phyloP scores from a whole-genome alignment of 2,797 vertebrate genomes.

The Etheostoma perlongum region DNA sequence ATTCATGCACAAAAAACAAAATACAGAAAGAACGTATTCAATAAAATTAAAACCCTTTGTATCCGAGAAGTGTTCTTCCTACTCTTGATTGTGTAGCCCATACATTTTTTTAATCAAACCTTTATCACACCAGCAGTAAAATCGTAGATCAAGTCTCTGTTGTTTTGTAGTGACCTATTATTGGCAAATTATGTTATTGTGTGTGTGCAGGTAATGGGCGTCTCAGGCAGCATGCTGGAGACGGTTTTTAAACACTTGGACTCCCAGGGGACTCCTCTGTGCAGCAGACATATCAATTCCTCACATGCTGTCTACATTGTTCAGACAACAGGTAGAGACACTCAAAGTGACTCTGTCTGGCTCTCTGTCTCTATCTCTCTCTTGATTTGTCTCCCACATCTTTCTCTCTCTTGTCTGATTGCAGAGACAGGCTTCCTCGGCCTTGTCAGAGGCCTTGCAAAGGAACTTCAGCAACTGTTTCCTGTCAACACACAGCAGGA shows the following conservation, averaged over 20 bases:
- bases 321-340: slow-evolving; percentile 77
- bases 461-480: slow-evolving; percentile 78
- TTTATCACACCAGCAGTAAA: slow-evolving; percentile 30
- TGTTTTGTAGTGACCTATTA: slow-evolving; percentile 68
- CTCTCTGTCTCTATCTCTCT: not conserved
- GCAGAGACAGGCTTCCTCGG: slow-evolving; percentile 90
- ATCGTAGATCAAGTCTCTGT: slow-evolving; percentile 34
- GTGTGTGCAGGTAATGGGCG: slow-evolving; percentile 50
- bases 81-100: not conserved
- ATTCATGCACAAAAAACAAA: not conserved
- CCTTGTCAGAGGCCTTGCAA: slow-evolving; percentile 80
- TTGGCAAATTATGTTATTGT: slow-evolving; percentile 49
- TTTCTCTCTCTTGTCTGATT: slow-evolving; percentile 47
- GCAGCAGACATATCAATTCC: slow-evolving; percentile 61
- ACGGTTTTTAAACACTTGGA: slow-evolving; percentile 78
- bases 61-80: not conserved
- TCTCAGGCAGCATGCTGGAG: slow-evolving; percentile 73
- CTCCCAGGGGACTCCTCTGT: slow-evolving; percentile 72
- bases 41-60: not conserved
- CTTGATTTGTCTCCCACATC: slow-evolving; percentile 31
- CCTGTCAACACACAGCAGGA: slow-evolving; percentile 40
- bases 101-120: not conserved
- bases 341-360: slow-evolving; percentile 10
- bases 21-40: not conserved
- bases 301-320: slow-evolving; percentile 80